Evolutionary conservation across 2,113 vertebrate genomes (phyloP).

Genomic region (Halichoeres trimaculatus): DNA sequence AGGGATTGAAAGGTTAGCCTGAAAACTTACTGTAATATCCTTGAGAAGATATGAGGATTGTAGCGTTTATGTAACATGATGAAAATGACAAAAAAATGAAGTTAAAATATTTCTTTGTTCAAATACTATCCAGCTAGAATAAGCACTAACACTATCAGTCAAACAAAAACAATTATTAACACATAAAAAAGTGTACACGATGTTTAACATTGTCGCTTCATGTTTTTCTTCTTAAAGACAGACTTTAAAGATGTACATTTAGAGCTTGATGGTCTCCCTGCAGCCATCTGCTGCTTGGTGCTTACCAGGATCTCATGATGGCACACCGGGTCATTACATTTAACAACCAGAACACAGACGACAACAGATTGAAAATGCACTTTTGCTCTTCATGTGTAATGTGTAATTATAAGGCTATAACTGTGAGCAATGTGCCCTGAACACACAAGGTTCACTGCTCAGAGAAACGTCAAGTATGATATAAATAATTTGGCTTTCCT

Average conservation of each 20-base stretch:
- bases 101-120: slow-evolving; percentile 3
- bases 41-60: neutral
- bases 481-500: slow-evolving; percentile 38
- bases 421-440: slow-evolving; percentile 18
- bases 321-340: slow-evolving; percentile 46
- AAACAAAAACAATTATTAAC: slow-evolving; percentile 7
- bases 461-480: neutral
- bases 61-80: neutral
- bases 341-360: slow-evolving; percentile 40
- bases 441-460: slow-evolving; percentile 10
- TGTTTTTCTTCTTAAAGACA: slow-evolving; percentile 7
- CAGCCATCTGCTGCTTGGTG: slow-evolving; percentile 67
- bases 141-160: slow-evolving; percentile 5
- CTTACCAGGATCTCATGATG: slow-evolving; percentile 44
- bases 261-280: slow-evolving; percentile 48
- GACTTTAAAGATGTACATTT: slow-evolving; percentile 25
- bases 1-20: slow-evolving; percentile 7
- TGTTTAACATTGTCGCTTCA: slow-evolving; percentile 12
- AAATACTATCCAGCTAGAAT: slow-evolving; percentile 18
- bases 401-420: slow-evolving; percentile 44
- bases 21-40: neutral
- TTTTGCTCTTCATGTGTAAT: slow-evolving; percentile 50
- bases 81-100: neutral
- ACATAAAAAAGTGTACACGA: neutral
- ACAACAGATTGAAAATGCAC: slow-evolving; percentile 66